Base-by-base conservation (phyloP, 2,888 invertebrate species). In the Agrotis exclamationis region DNA sequence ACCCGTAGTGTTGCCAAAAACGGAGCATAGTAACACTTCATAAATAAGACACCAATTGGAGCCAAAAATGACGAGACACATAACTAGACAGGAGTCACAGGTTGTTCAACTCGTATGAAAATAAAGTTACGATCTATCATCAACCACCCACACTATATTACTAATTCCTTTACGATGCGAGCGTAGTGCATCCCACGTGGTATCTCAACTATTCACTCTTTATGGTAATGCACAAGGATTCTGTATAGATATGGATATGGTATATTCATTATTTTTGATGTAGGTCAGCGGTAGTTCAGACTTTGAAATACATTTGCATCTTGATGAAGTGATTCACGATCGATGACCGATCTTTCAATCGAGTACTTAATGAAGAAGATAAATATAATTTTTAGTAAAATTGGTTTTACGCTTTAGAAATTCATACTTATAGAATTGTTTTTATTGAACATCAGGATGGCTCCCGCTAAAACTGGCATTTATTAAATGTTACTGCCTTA, bases 61-160 rank as follows among this genome's bases (percentile, higher is more conserved):
- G 80, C 45, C 73, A 79, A 80, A 79, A 63, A 76, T 63, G 44
- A 59, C 20, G 64, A 78, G 64, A 65, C 70, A 9, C 20, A 48
- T 54, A 63, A 0, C 64, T 65, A 80, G 80, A 65, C 69, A 73
- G 68, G 60, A 74, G 74, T 18, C 24, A 60, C 69, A 85, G 94
- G 92, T 93, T 90, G 87, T 93, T 94, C 90, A 94, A 92, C 95
- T 91, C 92, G 82, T 87, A 90, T 92, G 90, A 91, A 93, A 93
- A 93, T 92, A 93, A 94, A 93, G 94, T 94, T 92, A 94, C 90
- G 90, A 90, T 91, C 92, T 93, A 93, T 95, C 93, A 94, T 87
- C 90, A 85, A 82, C 91, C 90, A 79, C 95, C 95, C 93, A 95
- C 94, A 88, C 86, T 85, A 89, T 84, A 91, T 91, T 93, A 92